These are phyloP conservation scores for Tetropium fuscum DNA, from an alignment of 2,888 invertebrate genomes.

Conservation along the genomic window DNA sequence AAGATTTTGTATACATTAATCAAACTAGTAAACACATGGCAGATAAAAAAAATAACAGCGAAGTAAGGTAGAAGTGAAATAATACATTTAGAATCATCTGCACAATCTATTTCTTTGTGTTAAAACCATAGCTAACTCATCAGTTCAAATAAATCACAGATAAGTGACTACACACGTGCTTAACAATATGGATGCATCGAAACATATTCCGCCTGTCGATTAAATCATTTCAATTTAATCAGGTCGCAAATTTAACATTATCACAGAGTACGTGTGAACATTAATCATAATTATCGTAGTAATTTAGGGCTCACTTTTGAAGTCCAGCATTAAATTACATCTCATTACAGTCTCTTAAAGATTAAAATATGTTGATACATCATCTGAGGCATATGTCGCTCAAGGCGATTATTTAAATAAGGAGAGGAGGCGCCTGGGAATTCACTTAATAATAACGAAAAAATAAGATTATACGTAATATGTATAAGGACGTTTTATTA, in stretches of 20 bases:
- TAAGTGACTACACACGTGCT: conserved; percentile 1
- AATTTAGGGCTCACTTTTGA: conserved; percentile 52
- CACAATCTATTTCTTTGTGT: too few relatives aligned
- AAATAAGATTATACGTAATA: too few relatives aligned
- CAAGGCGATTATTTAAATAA: conserved; percentile 47
- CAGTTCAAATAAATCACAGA: neutral
- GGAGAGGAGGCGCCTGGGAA: conserved; percentile 42
- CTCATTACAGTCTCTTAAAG: conserved; percentile 56
- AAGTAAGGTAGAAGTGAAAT: too few relatives aligned
- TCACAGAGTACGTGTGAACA: conserved; percentile 54
- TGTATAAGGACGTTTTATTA: too few relatives aligned
- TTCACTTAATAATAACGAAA: conserved; percentile 32
- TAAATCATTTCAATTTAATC: conserved; percentile 48
- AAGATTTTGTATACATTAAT: too few relatives aligned
- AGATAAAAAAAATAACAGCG: too few relatives aligned
- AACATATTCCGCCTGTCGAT: conserved; percentile 19
- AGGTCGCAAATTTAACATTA: conserved; percentile 50
- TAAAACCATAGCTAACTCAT: too few relatives aligned
- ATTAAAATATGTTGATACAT: conserved; percentile 60
- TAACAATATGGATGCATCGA: neutral
- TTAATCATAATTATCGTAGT: conserved; percentile 57
- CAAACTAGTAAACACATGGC: too few relatives aligned
- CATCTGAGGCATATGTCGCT: conserved; percentile 47
- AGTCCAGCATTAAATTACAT: conserved; percentile 56
- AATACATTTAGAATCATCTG: too few relatives aligned